phyloP scores from a whole-genome alignment of 2,888 invertebrate species.

The Eupithecia tripunctaria region DNA sequence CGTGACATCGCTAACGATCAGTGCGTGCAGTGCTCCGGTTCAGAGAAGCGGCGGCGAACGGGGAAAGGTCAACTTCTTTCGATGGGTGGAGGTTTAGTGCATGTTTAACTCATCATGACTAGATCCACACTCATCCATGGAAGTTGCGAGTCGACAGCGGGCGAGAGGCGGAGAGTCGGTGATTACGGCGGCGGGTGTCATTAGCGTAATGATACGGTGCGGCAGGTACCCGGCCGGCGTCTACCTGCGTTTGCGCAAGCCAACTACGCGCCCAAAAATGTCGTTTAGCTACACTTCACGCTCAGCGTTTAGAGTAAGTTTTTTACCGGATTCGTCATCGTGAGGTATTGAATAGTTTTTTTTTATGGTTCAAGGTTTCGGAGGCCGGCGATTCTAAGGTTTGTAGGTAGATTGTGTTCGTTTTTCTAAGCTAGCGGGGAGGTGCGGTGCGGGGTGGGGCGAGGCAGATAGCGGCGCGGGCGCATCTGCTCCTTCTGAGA shows the following conservation, averaged over 20 bases:
- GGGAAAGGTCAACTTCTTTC: conserved; percentile 84
- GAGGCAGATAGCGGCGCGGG: conserved; percentile 73
- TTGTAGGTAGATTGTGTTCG: conserved; percentile 40
- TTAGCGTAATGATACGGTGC: conserved; percentile 78
- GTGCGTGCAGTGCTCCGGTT: conserved; percentile 78
- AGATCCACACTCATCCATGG: conserved; percentile 93
- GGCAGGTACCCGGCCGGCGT: conserved; percentile 72
- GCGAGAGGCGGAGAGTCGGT: conserved; percentile 41
- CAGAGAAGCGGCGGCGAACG: conserved; percentile 52
- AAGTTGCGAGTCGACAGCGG: conserved; percentile 81
- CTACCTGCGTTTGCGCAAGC: conserved; percentile 64
- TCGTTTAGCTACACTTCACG: conserved; percentile 72
- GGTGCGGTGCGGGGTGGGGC: conserved; percentile 58
- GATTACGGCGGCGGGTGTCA: conserved; percentile 66
- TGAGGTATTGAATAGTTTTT: conserved; percentile 57
- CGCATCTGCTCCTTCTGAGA: conserved; percentile 83
- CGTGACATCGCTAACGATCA: conserved; percentile 77
- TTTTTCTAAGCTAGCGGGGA: conserved; percentile 56
- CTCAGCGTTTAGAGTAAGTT: conserved; percentile 72
- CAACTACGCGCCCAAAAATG: conserved; percentile 64
- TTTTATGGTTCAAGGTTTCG: conserved; percentile 51
- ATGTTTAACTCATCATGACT: conserved; percentile 88
- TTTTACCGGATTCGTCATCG: conserved; percentile 63
- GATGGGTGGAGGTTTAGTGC: conserved; percentile 91
- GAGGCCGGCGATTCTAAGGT: conserved; percentile 39